Evolutionary conservation across 2,797 vertebrate genomes (phyloP).

Genomic region (Hydrocynus forskahlii): DNA sequence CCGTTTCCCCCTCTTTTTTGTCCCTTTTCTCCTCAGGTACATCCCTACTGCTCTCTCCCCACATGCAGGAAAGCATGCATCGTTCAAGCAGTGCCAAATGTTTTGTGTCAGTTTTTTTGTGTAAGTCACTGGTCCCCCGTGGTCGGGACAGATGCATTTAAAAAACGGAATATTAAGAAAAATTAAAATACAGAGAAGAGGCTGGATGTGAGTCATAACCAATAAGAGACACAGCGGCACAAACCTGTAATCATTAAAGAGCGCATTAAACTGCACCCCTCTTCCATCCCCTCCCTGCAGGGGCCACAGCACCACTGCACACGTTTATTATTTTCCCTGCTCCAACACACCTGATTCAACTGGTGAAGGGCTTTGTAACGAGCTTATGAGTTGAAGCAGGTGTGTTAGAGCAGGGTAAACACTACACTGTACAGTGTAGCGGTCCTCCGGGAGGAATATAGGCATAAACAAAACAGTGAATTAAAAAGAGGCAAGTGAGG

Average conservation of each 20-base stretch:
- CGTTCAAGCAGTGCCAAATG: background rate
- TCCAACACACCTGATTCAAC: constrained; percentile 10
- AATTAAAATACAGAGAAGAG: background rate
- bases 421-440: background rate
- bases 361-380: background rate
- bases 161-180: background rate
- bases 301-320: background rate
- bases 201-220: background rate
- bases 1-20: no score
- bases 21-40: background rate
- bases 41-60: background rate
- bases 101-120: background rate
- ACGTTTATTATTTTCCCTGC: constrained; percentile 13
- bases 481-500: background rate
- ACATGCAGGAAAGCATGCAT: background rate
- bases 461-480: background rate
- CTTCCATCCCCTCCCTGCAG: background rate
- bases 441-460: background rate
- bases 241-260: background rate
- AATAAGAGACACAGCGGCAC: background rate
- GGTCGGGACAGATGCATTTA: background rate
- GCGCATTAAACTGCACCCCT: background rate
- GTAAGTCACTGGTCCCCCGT: background rate
- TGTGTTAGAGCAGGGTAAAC: constrained; percentile 13
- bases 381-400: constrained; percentile 1